These are phyloP conservation scores for Chrysolina haemoptera DNA, from an alignment of 2,888 invertebrate species.

Conservation along the genomic window DNA sequence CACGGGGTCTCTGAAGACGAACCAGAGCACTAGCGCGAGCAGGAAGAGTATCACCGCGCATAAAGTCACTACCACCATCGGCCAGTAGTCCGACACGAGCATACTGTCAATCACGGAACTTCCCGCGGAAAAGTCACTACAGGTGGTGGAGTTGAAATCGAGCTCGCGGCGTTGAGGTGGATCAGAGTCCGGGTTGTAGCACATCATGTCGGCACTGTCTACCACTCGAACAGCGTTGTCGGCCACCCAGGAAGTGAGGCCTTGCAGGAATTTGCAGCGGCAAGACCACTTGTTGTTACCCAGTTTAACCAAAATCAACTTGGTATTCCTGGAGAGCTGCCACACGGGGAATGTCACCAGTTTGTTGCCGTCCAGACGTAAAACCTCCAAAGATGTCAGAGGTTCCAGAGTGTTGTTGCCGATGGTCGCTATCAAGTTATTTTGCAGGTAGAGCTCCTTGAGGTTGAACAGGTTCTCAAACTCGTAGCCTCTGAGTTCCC, in stretches of 20 bases:
- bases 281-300: slow-evolving; percentile 93
- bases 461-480: slow-evolving; percentile 86
- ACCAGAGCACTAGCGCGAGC: slow-evolving; percentile 83
- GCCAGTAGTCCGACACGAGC: slow-evolving; percentile 87
- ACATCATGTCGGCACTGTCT: slow-evolving; percentile 85
- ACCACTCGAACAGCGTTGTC: slow-evolving; percentile 86
- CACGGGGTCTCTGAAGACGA: slow-evolving; percentile 88
- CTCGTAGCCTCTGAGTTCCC: slow-evolving; percentile 85
- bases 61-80: slow-evolving; percentile 85
- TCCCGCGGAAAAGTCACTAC: slow-evolving; percentile 89
- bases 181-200: slow-evolving; percentile 83
- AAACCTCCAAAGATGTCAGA: slow-evolving; percentile 82
- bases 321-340: slow-evolving; percentile 79
- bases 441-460: slow-evolving; percentile 88
- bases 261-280: slow-evolving; percentile 90
- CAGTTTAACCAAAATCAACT: slow-evolving; percentile 82
- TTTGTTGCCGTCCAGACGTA: slow-evolving; percentile 88
- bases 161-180: slow-evolving; percentile 84
- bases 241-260: slow-evolving; percentile 85
- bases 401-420: slow-evolving; percentile 86
- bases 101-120: slow-evolving; percentile 87
- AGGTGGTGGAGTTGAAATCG: slow-evolving; percentile 88
- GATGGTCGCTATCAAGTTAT: slow-evolving; percentile 85
- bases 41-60: slow-evolving; percentile 84
- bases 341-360: slow-evolving; percentile 86